Base-by-base conservation (phyloP, 1,140 invertebrate species). In the Conopomorpha cramerella region DNA sequence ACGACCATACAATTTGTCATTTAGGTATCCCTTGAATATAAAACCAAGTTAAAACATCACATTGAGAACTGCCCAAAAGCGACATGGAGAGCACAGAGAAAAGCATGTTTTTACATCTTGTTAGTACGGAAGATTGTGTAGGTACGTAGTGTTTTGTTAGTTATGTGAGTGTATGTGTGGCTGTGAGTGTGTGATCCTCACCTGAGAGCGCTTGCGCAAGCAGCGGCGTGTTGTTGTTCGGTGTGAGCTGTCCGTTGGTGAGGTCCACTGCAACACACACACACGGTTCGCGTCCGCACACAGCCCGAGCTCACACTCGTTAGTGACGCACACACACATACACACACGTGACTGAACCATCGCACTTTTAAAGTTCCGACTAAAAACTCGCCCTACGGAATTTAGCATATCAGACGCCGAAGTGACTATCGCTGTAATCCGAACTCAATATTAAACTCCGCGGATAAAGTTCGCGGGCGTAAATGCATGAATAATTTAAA, bases 191-290 rank as follows among this genome's bases (percentile, higher is more conserved):
- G 36, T 51, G 54, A 48, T 45, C 41, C 60, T 84, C 89, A 95
- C 91, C 92, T 91, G 91, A 95, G 76, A 94, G 86, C 56, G 92
- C 91, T 82, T 94, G 91, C 76, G 92, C 93, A 79, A 94, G 87
- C 76, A 94, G 85, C 66, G 92, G 91, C 71, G 90, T 92, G 80
- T 92, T 93, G 87, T 93, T 93, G 84, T 93, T 93, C 63, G 91
- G 91, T 68, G 91, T 94, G 70, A 93, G 86, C 83, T 93, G 91
- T 78, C 92, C 91, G 80, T 93, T 95, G 80, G 89, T 91, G 80
- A 95, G 86, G 82, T 95, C 91, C 85, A 94, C 91, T 95, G 88
- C 83, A 89, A 88, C 19, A 86, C 74, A 84, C 71, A 82, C 64
- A 82, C 61, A 81, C 71, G 55, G 56, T 63, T 76, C 68, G 66